Evolutionary conservation across 2,888 invertebrate species (phyloP).

Genomic region (Nomada ruficornis): DNA sequence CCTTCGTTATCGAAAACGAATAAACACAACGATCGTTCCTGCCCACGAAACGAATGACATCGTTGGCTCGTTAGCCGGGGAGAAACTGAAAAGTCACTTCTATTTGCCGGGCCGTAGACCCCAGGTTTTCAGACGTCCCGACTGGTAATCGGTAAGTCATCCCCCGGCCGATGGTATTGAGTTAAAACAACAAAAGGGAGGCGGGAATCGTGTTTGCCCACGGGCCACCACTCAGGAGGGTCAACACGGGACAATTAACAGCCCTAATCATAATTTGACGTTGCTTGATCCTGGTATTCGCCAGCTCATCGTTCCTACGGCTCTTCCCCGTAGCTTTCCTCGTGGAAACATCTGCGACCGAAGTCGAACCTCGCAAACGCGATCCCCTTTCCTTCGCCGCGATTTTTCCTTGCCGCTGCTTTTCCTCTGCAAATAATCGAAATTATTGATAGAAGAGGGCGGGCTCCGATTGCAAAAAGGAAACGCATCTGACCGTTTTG

Average conservation of each 20-base stretch:
- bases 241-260: conserved; percentile 80
- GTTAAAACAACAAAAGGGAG: conserved; percentile 79
- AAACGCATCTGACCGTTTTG: too few species aligned
- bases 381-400: background rate
- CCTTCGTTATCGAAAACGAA: background rate
- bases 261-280: conserved; percentile 78
- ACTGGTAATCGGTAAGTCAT: conserved; percentile 76
- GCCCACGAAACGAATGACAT: background rate
- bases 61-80: conserved; percentile 27
- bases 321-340: conserved; percentile 31
- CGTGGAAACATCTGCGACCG: conserved; percentile 1
- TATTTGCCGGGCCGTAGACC: conserved; percentile 55
- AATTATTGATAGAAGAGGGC: background rate
- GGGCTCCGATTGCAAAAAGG: too few species aligned
- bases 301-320: conserved; percentile 62
- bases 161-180: conserved; percentile 70
- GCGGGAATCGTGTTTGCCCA: conserved; percentile 73
- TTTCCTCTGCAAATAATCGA: background rate
- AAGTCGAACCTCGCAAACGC: conserved; percentile 12
- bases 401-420: too few species aligned
- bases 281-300: conserved; percentile 72
- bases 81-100: conserved; percentile 67
- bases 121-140: conserved; percentile 63
- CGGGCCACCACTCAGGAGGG: conserved; percentile 77
- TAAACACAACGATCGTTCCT: background rate